Conservation (phyloP, 2,113 vertebrate genomes). For the Muscicapa adusta region DNA sequence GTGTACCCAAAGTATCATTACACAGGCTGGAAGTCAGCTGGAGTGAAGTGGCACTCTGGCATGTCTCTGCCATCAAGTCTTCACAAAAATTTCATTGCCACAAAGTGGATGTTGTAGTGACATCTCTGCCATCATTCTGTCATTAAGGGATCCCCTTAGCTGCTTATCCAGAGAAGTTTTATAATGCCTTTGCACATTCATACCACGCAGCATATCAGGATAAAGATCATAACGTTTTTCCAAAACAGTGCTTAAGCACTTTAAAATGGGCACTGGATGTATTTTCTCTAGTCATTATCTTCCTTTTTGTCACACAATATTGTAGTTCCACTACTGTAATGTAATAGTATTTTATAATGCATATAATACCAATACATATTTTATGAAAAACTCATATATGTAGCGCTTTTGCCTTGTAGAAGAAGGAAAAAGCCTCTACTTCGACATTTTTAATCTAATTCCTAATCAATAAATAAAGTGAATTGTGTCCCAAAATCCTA, state of each 20-base stretch:
- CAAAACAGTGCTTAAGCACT: neutral
- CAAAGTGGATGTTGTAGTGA: neutral
- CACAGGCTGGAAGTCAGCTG: neutral
- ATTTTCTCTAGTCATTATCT: neutral
- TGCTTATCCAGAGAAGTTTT: neutral
- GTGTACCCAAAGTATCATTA: neutral
- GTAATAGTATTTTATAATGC: neutral
- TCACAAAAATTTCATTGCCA: neutral
- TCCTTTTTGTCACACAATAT: neutral
- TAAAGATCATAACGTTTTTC: neutral
- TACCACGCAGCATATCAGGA: neutral
- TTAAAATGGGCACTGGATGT: neutral
- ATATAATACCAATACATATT: conserved; percentile 1
- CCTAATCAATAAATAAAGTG: neutral
- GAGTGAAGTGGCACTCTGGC: neutral
- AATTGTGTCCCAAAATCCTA: neutral
- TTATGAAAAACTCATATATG: neutral
- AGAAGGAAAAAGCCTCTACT: neutral
- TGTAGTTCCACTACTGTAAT: neutral
- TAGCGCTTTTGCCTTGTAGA: neutral
- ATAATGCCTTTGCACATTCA: neutral
- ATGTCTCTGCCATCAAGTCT: neutral
- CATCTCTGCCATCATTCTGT: neutral
- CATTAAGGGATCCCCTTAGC: neutral
- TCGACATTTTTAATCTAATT: neutral